Conservation (phyloP, 2,113 vertebrate species). For the Oncorhynchus kisutch region DNA sequence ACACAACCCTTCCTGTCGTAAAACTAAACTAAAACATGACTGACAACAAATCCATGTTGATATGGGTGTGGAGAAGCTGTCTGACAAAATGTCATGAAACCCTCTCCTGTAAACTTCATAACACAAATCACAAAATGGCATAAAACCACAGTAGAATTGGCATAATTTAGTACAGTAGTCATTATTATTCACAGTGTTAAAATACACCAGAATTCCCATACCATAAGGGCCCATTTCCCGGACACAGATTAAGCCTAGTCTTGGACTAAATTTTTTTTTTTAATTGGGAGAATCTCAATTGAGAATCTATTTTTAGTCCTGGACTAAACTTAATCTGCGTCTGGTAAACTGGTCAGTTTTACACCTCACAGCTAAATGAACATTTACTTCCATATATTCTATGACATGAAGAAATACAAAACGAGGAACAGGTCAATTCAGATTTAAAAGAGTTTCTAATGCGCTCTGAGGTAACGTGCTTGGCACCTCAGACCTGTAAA, state of each 20-base stretch:
- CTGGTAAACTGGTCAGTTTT: background rate
- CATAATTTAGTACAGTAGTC: background rate
- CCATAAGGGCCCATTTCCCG: too few relatives aligned
- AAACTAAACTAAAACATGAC: background rate
- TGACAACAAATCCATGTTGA: background rate
- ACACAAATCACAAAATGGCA: background rate
- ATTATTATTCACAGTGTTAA: background rate
- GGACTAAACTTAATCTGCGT: background rate
- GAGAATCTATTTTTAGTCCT: too few relatives aligned
- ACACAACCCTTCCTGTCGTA: background rate
- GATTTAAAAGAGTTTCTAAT: background rate
- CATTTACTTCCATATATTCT: background rate
- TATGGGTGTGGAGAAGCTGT: background rate
- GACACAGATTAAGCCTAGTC: too few relatives aligned
- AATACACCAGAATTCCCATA: slow-evolving; percentile 1
- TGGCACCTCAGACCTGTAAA: slow-evolving; percentile 25
- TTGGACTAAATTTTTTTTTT: too few relatives aligned
- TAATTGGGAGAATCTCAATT: too few relatives aligned
- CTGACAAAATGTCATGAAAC: background rate
- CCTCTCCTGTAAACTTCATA: background rate
- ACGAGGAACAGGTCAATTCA: background rate
- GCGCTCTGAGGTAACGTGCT: slow-evolving; percentile 5
- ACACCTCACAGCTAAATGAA: background rate
- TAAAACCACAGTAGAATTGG: background rate
- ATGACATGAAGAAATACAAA: background rate